Conservation (phyloP, 2,888 invertebrate species). For the Aproaerema taeniolella region DNA sequence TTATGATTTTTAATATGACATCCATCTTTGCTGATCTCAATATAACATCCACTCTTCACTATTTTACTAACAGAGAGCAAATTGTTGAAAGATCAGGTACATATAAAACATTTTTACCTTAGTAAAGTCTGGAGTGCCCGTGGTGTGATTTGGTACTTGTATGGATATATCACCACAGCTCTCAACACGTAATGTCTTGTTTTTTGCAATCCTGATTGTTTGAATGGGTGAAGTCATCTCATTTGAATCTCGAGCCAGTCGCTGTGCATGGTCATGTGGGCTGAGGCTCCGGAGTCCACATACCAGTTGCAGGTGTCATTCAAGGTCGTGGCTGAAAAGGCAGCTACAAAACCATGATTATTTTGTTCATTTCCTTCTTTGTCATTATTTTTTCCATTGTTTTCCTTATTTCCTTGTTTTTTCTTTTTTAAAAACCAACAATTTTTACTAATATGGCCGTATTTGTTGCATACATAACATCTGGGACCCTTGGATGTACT, state of each 20-base stretch:
- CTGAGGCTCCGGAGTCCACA: slow-evolving; percentile 24
- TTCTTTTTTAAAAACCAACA: slow-evolving; percentile 8
- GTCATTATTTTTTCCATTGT: too few species aligned
- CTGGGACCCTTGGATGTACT: slow-evolving; percentile 8
- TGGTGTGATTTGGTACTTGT: neutral
- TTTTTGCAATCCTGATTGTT: slow-evolving; percentile 20
- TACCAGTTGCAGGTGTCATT: slow-evolving; percentile 8
- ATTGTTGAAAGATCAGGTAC: slow-evolving; percentile 17
- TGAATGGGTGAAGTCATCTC: slow-evolving; percentile 12
- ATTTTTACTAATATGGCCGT: slow-evolving; percentile 17
- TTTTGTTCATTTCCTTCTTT: too few species aligned
- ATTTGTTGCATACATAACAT: slow-evolving; percentile 15
- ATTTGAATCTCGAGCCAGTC: slow-evolving; percentile 24
- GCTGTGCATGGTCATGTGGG: slow-evolving; percentile 20
- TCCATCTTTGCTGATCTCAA: slow-evolving; percentile 13
- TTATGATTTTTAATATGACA: slow-evolving; percentile 10
- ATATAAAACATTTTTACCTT: slow-evolving; percentile 17
- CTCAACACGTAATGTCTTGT: slow-evolving; percentile 17
- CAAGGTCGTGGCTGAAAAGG: slow-evolving; percentile 16
- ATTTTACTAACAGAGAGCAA: slow-evolving; percentile 20
- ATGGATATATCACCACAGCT: slow-evolving; percentile 19
- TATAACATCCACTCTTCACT: slow-evolving; percentile 12
- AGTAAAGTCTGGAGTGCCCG: slow-evolving; percentile 6
- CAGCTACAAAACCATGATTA: slow-evolving; percentile 16
- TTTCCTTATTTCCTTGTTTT: neutral